A percentile compares a stretch with the other conserved stretches of the same genome.
These are phyloP conservation scores for Diloba caeruleocephala DNA, from an alignment of 2,888 invertebrate species.

Conservation along the genomic window DNA sequence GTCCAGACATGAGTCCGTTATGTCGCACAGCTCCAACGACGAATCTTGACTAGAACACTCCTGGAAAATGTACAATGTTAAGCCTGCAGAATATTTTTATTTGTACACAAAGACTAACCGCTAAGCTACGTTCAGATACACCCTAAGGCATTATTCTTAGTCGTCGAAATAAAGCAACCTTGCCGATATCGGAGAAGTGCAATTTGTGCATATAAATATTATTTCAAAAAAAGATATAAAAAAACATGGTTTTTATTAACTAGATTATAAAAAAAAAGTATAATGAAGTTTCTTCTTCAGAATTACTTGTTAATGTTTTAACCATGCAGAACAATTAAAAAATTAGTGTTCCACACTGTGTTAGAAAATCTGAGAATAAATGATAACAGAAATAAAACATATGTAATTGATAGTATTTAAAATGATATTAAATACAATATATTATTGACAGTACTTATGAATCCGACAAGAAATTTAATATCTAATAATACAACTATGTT, in stretches of 20 bases:
- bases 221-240: too few relatives aligned
- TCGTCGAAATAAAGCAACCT: too few relatives aligned
- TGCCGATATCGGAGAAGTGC: too few relatives aligned
- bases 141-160: not conserved
- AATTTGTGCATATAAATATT: too few relatives aligned
- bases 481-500: constrained; percentile 38
- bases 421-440: constrained; percentile 1
- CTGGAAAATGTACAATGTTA: constrained; percentile 63
- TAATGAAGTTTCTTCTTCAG: too few relatives aligned
- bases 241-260: too few relatives aligned
- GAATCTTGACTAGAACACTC: constrained; percentile 89
- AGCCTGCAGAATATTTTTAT: constrained; percentile 3
- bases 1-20: constrained; percentile 76
- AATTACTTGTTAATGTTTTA: not conserved
- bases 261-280: too few relatives aligned
- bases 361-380: constrained; percentile 32
- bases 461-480: constrained; percentile 19
- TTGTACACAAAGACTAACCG: constrained; percentile 4
- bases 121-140: constrained; percentile 19
- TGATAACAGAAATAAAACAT: constrained; percentile 32
- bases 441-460: constrained; percentile 6
- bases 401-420: constrained; percentile 4
- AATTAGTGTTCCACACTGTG: constrained; percentile 47
- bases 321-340: constrained; percentile 29
- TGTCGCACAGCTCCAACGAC: constrained; percentile 84